A percentile compares a stretch with the other conserved stretches of the same genome.
These are phyloP conservation scores for Serinus canaria DNA, from an alignment of 2,113 vertebrate species.

Conservation along the genomic window DNA sequence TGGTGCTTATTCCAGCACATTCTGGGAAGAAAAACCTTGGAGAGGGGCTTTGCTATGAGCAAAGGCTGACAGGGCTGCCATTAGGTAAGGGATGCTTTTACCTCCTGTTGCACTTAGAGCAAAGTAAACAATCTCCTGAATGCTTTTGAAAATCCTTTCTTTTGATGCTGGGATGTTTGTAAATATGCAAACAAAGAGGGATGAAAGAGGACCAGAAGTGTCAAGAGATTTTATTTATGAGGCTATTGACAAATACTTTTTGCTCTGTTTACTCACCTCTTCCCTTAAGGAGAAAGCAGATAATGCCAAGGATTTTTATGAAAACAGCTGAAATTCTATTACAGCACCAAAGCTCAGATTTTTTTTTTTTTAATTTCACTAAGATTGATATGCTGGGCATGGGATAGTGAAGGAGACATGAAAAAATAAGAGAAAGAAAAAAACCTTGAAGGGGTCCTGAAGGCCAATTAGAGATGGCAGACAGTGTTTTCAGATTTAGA, in stretches of 20 bases:
- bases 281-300: neutral
- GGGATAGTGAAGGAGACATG: neutral
- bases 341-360: neutral
- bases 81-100: neutral
- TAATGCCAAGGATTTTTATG: neutral
- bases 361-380: neutral
- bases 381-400: neutral
- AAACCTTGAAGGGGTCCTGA: neutral
- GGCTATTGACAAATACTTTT: constrained; percentile 15
- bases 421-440: neutral
- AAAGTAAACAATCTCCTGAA: neutral
- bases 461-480: neutral
- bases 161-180: neutral
- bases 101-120: neutral
- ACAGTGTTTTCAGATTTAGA: neutral
- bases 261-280: neutral
- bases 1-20: neutral
- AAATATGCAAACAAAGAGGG: constrained; percentile 27
- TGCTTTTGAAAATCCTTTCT: constrained; percentile 9
- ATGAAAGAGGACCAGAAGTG: neutral
- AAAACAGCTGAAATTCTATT: neutral
- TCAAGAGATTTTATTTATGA: constrained; percentile 18
- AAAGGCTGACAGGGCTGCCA: neutral
- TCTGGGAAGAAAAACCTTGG: neutral
- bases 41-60: neutral